Base-by-base conservation (phyloP, 23 tunicate genomes). In the Halocynthia aurantium region DNA sequence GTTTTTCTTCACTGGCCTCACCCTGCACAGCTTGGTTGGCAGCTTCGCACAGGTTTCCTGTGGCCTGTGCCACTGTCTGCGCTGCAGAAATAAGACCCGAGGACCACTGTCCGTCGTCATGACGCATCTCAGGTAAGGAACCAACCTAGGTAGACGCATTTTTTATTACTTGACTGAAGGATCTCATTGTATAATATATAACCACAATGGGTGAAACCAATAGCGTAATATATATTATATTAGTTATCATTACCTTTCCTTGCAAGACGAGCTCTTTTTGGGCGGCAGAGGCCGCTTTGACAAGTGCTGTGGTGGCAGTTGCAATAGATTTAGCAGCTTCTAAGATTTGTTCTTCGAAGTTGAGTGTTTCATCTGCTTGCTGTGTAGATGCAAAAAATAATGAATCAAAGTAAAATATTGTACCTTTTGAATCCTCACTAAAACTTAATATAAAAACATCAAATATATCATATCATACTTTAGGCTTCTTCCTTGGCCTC, bases 281-380 rank as follows among this genome's bases (percentile, higher is more conserved):
- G 0, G 94, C 94, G 50, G 94, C 94, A 61, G 94, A 87, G 8
- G 99, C 99, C 21, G 95, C 91, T 84, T 94, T 88, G 6, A 94
- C 99, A 9, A 94, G 69, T 9, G 89, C 89, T 1, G 89, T 94
- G 64, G 99, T 94, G 18, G 99, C 95, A 22, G 95, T 84, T 50
- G 95, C 95, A 61, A 88, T 94, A 7, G 95, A 88, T 55, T 94
- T 94, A 52, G 99, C 99, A 9, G 99, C 99, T 77, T 94, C 99
- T 54, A 94, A 67, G 69, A 94, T 94, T 78, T 88, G 95, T 64
- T 94, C 99, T 64, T 94, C 99, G 53, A 94, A 94, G 84, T 94
- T 94, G 19, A 94, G 83, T 60, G 54, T 81, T 40, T 94, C 96
- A 53, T 88, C 91, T 11, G 95, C 99, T 82, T 94, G 80, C 99